These are phyloP conservation scores for Trididemnum miniatum DNA, from an alignment of 23 tunicate genomes.

Conservation along the genomic window DNA sequence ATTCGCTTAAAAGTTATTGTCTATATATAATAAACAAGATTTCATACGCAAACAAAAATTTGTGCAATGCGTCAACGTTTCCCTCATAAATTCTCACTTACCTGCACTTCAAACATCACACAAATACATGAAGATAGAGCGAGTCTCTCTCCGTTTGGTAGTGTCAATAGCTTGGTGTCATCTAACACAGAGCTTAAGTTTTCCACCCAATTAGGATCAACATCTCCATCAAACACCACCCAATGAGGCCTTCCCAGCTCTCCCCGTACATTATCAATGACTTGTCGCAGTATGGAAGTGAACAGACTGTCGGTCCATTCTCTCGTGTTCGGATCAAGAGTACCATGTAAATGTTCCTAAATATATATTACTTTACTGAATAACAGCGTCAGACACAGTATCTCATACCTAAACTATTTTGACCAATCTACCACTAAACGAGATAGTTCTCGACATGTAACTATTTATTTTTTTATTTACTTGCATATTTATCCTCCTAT, in stretches of 20 bases:
- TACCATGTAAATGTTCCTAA: slow-evolving; percentile 91
- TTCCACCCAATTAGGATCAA: slow-evolving; percentile 98
- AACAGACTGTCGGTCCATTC: slow-evolving; percentile 99
- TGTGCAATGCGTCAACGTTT: too few species aligned
- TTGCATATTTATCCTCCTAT: too few species aligned
- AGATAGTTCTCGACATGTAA: too few species aligned
- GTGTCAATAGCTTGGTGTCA: slow-evolving; percentile 87
- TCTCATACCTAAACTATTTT: too few species aligned
- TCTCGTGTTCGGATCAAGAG: slow-evolving; percentile 95
- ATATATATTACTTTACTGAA: too few species aligned
- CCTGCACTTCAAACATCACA: slow-evolving; percentile 99
- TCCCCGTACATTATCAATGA: slow-evolving; percentile 96
- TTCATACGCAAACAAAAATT: too few species aligned
- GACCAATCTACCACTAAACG: too few species aligned
- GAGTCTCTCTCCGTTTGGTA: slow-evolving; percentile 95
- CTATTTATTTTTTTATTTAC: too few species aligned
- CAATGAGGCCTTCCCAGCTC: slow-evolving; percentile 88
- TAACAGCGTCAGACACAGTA: too few species aligned
- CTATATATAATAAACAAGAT: too few species aligned
- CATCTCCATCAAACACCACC: slow-evolving; percentile 98
- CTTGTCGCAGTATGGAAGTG: slow-evolving; percentile 85
- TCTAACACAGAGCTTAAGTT: slow-evolving; percentile 96
- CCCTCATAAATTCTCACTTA: too few species aligned
- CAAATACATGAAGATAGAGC: slow-evolving; percentile 83
- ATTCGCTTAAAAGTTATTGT: too few species aligned